Evolutionary conservation across 2,113 vertebrate genomes (phyloP), one percentile per base, ranked within the genome.

Genomic region (Cyprinus carpio): DNA sequence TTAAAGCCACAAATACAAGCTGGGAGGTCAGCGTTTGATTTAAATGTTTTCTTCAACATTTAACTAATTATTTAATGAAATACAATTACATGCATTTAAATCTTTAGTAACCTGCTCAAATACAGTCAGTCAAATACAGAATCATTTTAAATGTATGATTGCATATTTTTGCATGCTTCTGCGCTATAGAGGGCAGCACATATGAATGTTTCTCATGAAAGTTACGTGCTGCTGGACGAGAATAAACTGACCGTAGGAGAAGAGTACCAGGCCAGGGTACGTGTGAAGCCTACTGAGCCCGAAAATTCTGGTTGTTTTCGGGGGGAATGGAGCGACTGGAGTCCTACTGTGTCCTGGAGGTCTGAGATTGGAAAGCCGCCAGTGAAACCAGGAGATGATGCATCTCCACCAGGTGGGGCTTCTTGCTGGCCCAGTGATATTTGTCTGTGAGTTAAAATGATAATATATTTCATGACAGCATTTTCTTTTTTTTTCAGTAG

Each of bases 251-350:
- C 58, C 46, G 1, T 20, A 34, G 81, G 85, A 2, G 91, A 82
- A 6, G 27, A 3, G n/a, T 69, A 82, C 65, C 85, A 92, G 56
- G 82, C 87, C 43, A 88, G 94, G 54, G 93, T 94, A 4, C 85
- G 92, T 60, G 92, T 94, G 43, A 87, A 37, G 40, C 88, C 92
- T 2, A 0, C 31, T 1, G 34, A 81, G 0, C 0, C 0, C 0
- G 0, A 0, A 0, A 0, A 0, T 1, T 0, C 3, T 0, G 20
- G 10, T 0, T 0, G 11, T 0, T 11, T 46, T 4, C 18, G 0
- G 6, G 85, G 79, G 75, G 81, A 83, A 4, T 95, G 94, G 94
- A 95, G 95, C 31, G 34, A 92, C 84, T 95, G 95, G 95, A 93
- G 95, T 85, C 91, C 90, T 2, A 49, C 81, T 0, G 67, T 85